Base-by-base conservation (phyloP, 2,113 vertebrate species). In the Lontra canadensis region DNA sequence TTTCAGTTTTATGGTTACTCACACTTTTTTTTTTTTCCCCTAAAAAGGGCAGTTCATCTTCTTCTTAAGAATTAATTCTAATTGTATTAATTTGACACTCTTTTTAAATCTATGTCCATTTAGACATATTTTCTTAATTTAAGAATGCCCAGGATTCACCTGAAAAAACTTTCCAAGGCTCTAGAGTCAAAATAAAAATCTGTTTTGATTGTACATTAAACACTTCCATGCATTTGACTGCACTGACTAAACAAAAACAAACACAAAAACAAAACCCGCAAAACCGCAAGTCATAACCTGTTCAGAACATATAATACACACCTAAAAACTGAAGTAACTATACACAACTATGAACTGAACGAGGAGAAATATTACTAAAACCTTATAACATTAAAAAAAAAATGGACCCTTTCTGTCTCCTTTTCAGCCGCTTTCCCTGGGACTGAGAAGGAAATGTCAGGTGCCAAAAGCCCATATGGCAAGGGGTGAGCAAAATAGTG, bases 401-500 rank as follows among this genome's bases (percentile, higher is more conserved):
- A 44, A 23, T 44, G 57, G 18, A 49, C 55, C 47, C 47, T 34
- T 26, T 65, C 3, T 65, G 21, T 36, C 34, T n/a, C n/a, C 26
- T 86, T 86, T 34, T 7, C 55, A 31, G 81, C 4, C 1, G 44
- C 18, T 31, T 39, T 0, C 31, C 25, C 10, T 14, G 21, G 14
- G 39, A 61, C 67, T 23, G 17, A 83, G 44, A 80, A 81, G 76
- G 86, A 90, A 39, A 34, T 2, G n/a, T 59, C n/a, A 69, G 29
- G 34, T 67, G 26, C n/a, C 15, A 6, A 59, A 26, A 7, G 13
- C 14, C 67, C 20, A 7, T n/a, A 36, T 9, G 14, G 63, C 36
- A 57, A 7, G 17, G 36, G 17, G 8, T 20, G 18, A n/a, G 1
- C 10, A 4, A 44, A 39, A 12, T 0, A 6, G 2, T 11, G 23